These are phyloP conservation scores for Bradypodion pumilum DNA, from an alignment of 2,797 vertebrate species.

Conservation along the genomic window DNA sequence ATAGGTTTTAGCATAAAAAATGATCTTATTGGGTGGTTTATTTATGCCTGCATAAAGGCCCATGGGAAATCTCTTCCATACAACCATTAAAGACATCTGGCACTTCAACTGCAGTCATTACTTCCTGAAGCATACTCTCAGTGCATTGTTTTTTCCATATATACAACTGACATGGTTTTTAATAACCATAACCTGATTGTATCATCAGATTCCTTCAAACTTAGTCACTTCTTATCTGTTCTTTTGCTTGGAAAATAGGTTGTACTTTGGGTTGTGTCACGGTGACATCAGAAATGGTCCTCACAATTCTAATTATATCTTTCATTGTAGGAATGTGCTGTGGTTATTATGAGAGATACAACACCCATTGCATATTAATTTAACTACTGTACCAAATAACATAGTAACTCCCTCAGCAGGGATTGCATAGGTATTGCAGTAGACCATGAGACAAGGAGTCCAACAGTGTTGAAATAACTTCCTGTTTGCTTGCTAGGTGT, in stretches of 20 bases:
- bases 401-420: neutral
- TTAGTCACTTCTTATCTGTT: neutral
- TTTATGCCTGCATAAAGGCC: neutral
- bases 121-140: neutral
- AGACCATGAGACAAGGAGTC: neutral
- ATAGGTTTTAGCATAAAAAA: neutral
- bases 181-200: neutral
- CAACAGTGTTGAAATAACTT: neutral
- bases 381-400: neutral
- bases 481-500: neutral
- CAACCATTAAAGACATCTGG: neutral
- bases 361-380: neutral
- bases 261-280: neutral
- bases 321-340: neutral
- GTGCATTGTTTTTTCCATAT: neutral
- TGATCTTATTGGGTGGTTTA: neutral
- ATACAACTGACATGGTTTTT: neutral
- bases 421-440: slow-evolving; percentile 13
- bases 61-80: neutral
- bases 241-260: neutral
- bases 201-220: neutral
- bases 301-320: neutral
- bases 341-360: neutral
- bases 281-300: neutral
- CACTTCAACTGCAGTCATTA: neutral